Conservation (phyloP, 64 coral and sea anemone genomes). For the Cladopsammia gracilis region DNA sequence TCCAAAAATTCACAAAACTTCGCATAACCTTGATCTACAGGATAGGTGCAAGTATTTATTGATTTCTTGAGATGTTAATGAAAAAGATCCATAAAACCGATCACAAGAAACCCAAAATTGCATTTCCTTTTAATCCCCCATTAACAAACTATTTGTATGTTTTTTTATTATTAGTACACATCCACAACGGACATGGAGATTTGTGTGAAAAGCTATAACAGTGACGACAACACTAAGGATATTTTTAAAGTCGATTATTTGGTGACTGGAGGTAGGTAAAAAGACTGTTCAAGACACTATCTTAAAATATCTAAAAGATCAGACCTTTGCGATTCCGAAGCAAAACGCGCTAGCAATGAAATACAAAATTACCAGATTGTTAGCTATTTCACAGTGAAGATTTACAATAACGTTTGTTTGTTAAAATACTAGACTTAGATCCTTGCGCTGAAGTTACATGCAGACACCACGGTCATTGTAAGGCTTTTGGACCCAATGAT, state of each 20-base stretch:
- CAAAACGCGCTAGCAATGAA: too few relatives aligned
- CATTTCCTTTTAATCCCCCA: too few relatives aligned
- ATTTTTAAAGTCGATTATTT: conserved; percentile 25
- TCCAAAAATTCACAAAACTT: too few relatives aligned
- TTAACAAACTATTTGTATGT: too few relatives aligned
- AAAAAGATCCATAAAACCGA: too few relatives aligned
- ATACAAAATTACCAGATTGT: neutral
- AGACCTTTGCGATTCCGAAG: neutral
- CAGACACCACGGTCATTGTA: conserved; percentile 39
- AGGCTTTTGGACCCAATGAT: conserved; percentile 36
- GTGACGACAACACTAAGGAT: neutral
- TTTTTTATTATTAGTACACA: neutral
- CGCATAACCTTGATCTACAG: too few relatives aligned
- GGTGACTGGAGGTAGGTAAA: conserved; percentile 49
- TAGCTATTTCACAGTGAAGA: neutral
- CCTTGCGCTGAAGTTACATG: conserved; percentile 60
- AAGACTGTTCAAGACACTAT: neutral
- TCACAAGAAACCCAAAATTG: too few relatives aligned
- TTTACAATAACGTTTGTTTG: neutral
- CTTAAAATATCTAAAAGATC: neutral
- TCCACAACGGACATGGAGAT: conserved; percentile 16
- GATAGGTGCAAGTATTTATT: too few relatives aligned
- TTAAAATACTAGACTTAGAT: conserved; percentile 22
- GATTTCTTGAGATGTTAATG: too few relatives aligned
- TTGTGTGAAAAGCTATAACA: conserved; percentile 25